These are phyloP conservation scores for Halcyon chelicuti DNA, from an alignment of 2,797 vertebrate species.

Conservation along the genomic window DNA sequence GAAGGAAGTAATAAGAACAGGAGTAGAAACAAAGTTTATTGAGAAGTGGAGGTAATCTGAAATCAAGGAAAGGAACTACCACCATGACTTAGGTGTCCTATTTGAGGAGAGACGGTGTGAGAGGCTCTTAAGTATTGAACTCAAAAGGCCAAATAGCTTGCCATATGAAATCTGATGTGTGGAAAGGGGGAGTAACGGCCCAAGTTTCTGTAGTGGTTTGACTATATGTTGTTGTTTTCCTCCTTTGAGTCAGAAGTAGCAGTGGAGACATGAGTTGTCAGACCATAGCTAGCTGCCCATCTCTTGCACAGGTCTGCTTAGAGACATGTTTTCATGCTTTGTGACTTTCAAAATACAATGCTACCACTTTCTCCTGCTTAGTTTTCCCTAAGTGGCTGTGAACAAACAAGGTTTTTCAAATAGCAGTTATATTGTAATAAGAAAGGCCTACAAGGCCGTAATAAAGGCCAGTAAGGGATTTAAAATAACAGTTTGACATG, in stretches of 20 bases:
- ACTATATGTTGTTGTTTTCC: not conserved
- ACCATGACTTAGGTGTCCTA: not conserved
- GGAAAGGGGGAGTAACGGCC: not conserved
- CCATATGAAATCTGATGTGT: not conserved
- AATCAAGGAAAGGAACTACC: not conserved
- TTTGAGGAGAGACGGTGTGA: not conserved
- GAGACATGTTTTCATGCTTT: not conserved
- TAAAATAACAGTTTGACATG: slow-evolving; percentile 46
- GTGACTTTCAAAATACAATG: slow-evolving; percentile 3
- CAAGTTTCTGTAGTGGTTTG: not conserved
- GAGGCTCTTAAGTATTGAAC: not conserved
- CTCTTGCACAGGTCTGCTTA: not conserved
- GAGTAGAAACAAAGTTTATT: not conserved
- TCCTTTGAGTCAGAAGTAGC: not conserved
- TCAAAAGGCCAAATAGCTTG: not conserved
- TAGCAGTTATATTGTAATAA: slow-evolving; percentile 24
- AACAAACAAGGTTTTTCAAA: slow-evolving; percentile 38
- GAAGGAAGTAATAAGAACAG: not conserved
- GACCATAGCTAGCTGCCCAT: not conserved
- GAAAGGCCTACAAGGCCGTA: not conserved
- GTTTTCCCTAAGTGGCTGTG: slow-evolving; percentile 39
- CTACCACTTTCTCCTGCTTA: not conserved
- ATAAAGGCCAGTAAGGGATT: slow-evolving; percentile 33
- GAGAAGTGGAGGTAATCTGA: not conserved
- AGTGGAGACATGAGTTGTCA: not conserved